A percentile compares a stretch with the other conserved stretches of the same genome.
phyloP scores from a whole-genome alignment of 2,113 vertebrate species.

The Tenrec ecaudatus region DNA sequence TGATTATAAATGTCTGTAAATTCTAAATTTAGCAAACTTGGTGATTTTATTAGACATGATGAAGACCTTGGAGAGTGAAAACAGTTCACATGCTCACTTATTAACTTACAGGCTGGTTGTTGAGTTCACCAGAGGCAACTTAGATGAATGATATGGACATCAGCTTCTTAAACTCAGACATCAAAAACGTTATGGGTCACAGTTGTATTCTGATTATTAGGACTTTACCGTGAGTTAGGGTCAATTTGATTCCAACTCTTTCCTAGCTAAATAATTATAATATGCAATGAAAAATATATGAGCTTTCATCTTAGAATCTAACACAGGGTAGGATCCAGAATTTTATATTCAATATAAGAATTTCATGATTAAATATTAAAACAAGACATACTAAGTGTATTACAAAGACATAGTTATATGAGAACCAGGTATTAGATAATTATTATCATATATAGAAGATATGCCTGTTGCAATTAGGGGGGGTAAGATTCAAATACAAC shows the following conservation, averaged over 20 bases:
- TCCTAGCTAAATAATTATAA: not conserved
- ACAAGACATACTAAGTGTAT: not conserved
- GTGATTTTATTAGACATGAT: not conserved
- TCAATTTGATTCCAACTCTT: not conserved
- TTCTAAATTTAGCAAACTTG: not conserved
- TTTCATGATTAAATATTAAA: not conserved
- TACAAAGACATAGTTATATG: not conserved
- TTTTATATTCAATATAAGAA: not conserved
- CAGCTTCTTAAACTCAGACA: not conserved
- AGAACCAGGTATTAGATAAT: not conserved
- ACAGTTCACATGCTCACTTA: not conserved
- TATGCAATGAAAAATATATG: not conserved
- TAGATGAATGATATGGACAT: not conserved
- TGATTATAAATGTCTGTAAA: not conserved
- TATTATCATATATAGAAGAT: not conserved
- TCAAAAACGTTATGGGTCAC: not conserved
- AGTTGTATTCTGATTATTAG: not conserved
- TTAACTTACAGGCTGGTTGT: not conserved
- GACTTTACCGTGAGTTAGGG: not conserved
- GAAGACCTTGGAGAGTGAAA: too few relatives aligned
- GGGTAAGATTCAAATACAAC: not conserved
- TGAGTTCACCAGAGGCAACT: not conserved
- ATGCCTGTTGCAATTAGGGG: not conserved
- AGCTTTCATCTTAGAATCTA: not conserved
- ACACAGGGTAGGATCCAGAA: not conserved